Evolutionary conservation across 1,140 invertebrate genomes (phyloP), one percentile per base, ranked within the genome.

Genomic region (Zaprionus kolodkinae): DNA sequence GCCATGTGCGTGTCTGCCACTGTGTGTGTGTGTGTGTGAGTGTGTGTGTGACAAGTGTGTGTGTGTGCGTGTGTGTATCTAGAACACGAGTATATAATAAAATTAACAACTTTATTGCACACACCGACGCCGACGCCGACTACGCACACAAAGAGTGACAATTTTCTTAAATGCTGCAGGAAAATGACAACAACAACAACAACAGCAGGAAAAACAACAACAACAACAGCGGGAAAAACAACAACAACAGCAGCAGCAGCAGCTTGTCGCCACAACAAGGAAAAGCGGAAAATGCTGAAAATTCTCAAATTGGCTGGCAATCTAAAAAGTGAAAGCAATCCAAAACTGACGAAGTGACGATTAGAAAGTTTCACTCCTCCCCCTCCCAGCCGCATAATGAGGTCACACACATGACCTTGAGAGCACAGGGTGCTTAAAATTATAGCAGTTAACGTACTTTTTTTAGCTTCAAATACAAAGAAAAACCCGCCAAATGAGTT

Each of bases 21-120:
- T 43, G 38, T 40, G 38, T 43, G 40, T 43, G 40, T 43, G n/a
- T 43, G 40, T 15, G 40, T 9, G 40, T 7, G 40, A 15, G 40
- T 15, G n/a, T 9, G n/a, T 3, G 40, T 40, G 5, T 30, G 3
- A 3, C 27, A 30, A 2, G 27, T n/a, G 38, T 40, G 52, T n/a
- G 21, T 54, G 12, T 59, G 43, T 55, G 60, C 65, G 25, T 66
- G 52, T 59, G 43, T 64, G 38, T 76, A 70, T 75, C 72, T 72
- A 76, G 71, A 70, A 62, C 66, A n/a, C 33, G 21, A 36, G 36
- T 40, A 36, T 73, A 78, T 82, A 82, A 82, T 82, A 82, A 82
- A 82, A 82, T 82, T 82, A 82, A 82, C 79, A 82, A 82, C 75
- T 82, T 82, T 82, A 82, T 82, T 81, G 74, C 70, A 81, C 66